A percentile compares a stretch with the other conserved stretches of the same genome.
Evolutionary conservation across 2,113 vertebrate species (phyloP).

Genomic region (Synchiropus splendidus): DNA sequence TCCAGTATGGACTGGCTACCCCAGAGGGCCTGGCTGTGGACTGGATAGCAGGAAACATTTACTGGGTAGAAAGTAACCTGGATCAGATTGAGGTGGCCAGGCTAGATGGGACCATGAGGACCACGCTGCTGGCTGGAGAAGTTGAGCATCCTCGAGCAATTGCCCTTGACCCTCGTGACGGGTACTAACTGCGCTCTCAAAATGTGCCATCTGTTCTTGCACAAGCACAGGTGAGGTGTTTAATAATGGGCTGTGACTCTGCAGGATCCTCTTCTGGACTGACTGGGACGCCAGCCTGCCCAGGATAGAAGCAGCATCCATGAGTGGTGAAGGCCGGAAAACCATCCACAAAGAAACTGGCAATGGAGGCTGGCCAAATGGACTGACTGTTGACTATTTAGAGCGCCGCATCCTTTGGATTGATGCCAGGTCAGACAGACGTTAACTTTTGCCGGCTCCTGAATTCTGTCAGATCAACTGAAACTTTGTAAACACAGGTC

Average conservation of each 20-base stretch:
- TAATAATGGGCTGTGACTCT: not conserved
- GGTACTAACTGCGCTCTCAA: slow-evolving; percentile 55
- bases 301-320: slow-evolving; percentile 92
- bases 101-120: slow-evolving; percentile 87
- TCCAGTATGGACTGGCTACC: slow-evolving; percentile 91
- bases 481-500: slow-evolving; percentile 64
- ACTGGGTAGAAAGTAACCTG: slow-evolving; percentile 98
- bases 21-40: slow-evolving; percentile 92
- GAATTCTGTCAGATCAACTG: not conserved
- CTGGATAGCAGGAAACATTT: slow-evolving; percentile 98
- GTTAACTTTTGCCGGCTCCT: not conserved
- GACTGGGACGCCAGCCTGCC: slow-evolving; percentile 96
- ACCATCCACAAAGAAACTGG: slow-evolving; percentile 93
- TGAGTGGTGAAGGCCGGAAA: slow-evolving; percentile 86
- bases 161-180: slow-evolving; percentile 88
- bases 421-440: slow-evolving; percentile 76
- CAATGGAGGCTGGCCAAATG: slow-evolving; percentile 93
- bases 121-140: slow-evolving; percentile 87
- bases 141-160: slow-evolving; percentile 94
- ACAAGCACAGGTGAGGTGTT: too few relatives aligned
- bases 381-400: slow-evolving; percentile 91
- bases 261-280: slow-evolving; percentile 93
- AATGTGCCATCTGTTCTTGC: too few relatives aligned
- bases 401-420: slow-evolving; percentile 97
- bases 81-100: slow-evolving; percentile 98